Evolutionary conservation across 2,888 invertebrate genomes (phyloP).

Genomic region (Fabriciana adippe): DNA sequence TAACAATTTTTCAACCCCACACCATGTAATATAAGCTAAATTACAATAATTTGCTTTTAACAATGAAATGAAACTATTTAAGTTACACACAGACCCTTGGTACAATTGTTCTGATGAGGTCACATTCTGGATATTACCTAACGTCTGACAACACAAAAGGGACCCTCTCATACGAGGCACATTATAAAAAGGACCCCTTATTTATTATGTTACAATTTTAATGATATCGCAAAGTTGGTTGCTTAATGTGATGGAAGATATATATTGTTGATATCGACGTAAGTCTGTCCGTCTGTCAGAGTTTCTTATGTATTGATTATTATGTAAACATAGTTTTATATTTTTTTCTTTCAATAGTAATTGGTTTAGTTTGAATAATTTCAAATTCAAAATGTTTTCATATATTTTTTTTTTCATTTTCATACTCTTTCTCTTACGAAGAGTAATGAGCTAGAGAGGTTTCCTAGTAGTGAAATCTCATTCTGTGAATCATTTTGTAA

Average conservation of each 20-base stretch:
- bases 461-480: too few relatives aligned
- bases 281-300: too few relatives aligned
- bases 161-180: conserved; percentile 69
- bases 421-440: too few relatives aligned
- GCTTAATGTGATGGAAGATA: background rate
- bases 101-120: conserved; percentile 50
- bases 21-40: conserved; percentile 54
- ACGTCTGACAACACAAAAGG: conserved; percentile 58
- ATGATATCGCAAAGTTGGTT: conserved; percentile 56
- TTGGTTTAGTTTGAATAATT: too few relatives aligned
- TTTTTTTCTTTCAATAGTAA: too few relatives aligned
- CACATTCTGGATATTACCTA: conserved; percentile 68
- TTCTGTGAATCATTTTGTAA: too few relatives aligned
- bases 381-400: too few relatives aligned
- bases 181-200: conserved; percentile 71
- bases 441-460: too few relatives aligned
- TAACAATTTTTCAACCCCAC: conserved; percentile 29
- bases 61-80: conserved; percentile 71
- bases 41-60: conserved; percentile 70
- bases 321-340: too few relatives aligned
- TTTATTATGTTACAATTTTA: conserved; percentile 78
- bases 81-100: conserved; percentile 49
- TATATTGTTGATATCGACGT: too few relatives aligned
- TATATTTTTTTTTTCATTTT: too few relatives aligned
- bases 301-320: too few relatives aligned